These are phyloP conservation scores for Misgurnus anguillicaudatus DNA, from an alignment of 2,113 vertebrate species.

Conservation along the genomic window DNA sequence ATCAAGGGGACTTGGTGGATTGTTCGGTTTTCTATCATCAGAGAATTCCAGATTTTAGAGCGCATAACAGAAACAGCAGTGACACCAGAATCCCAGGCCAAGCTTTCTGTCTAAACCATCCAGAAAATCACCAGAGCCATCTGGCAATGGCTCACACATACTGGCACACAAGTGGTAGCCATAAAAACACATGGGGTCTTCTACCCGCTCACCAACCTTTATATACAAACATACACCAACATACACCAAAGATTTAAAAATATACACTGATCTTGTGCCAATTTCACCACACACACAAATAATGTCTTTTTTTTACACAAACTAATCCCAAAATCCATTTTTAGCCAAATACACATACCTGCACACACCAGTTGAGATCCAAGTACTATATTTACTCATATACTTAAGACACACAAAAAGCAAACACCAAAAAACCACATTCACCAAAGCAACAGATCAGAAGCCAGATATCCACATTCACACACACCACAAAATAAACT, in stretches of 20 bases:
- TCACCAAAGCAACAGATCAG: constrained; percentile 7
- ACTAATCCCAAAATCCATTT: background rate
- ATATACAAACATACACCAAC: constrained; percentile 30
- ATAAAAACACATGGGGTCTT: constrained; percentile 46
- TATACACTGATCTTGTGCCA: background rate
- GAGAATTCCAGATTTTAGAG: background rate
- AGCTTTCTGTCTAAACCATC: constrained; percentile 63
- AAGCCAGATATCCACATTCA: constrained; percentile 2
- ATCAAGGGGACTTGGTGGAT: background rate
- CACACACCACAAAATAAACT: constrained; percentile 1
- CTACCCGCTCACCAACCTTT: constrained; percentile 43
- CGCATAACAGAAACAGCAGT: constrained; percentile 25
- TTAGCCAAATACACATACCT: constrained; percentile 1
- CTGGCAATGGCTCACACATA: constrained; percentile 57
- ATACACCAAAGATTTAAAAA: constrained; percentile 14
- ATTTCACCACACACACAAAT: background rate
- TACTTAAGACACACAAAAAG: background rate
- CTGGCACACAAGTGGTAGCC: constrained; percentile 45
- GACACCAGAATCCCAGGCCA: constrained; percentile 64
- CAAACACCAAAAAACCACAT: background rate
- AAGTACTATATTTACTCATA: background rate
- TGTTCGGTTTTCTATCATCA: background rate
- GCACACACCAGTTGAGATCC: background rate
- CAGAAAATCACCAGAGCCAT: constrained; percentile 64
- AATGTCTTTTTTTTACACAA: background rate